phyloP scores from a whole-genome alignment of 2,113 vertebrate genomes.

The Sylvietta virens region DNA sequence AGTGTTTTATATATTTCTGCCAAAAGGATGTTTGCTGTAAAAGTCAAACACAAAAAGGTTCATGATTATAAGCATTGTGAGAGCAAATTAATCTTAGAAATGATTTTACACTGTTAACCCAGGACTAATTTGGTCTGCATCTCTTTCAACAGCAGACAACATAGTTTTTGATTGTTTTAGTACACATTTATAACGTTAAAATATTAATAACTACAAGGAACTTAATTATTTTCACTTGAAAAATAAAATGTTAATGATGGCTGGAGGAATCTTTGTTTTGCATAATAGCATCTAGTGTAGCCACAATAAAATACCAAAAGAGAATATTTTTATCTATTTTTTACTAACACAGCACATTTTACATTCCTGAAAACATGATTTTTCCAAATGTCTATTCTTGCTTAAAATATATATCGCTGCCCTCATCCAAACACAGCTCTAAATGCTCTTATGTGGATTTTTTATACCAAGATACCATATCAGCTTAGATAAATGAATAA shows the following conservation, averaged over 20 bases:
- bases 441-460: not conserved
- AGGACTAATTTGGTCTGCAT: not conserved
- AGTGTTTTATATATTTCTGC: not conserved
- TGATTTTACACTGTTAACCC: not conserved
- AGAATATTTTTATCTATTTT: not conserved
- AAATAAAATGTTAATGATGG: not conserved
- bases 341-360: not conserved
- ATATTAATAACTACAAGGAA: not conserved
- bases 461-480: not conserved
- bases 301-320: not conserved
- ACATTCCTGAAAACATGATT: not conserved
- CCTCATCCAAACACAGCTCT: not conserved
- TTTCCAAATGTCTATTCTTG: not conserved
- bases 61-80: not conserved
- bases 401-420: not conserved
- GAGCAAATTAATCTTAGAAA: slow-evolving; percentile 8
- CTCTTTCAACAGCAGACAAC: not conserved
- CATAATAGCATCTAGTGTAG: not conserved
- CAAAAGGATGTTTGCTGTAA: not conserved
- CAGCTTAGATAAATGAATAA: not conserved
- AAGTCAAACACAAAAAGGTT: not conserved
- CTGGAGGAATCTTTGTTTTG: not conserved
- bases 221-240: not conserved
- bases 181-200: not conserved
- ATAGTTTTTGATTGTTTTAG: not conserved